Evolutionary conservation across 2,113 vertebrate genomes (phyloP).

Genomic region (Oxygymnocypris stewartii): DNA sequence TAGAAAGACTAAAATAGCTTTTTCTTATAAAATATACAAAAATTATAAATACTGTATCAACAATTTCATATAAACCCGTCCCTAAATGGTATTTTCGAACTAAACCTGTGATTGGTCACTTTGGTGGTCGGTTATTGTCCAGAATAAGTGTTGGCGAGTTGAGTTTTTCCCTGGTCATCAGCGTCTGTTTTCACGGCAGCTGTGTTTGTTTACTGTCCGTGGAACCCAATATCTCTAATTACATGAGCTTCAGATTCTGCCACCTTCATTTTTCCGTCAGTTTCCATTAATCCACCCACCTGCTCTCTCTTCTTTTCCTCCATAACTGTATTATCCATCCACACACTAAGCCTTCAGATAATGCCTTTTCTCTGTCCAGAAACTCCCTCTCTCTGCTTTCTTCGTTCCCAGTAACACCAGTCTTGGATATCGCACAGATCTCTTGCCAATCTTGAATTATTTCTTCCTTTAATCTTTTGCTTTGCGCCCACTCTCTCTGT

Average conservation of each 20-base stretch:
- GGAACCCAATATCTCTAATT: constrained; percentile 34
- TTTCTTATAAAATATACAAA: too few species aligned
- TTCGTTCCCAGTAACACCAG: background rate
- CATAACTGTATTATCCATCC: constrained; percentile 22
- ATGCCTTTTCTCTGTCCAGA: constrained; percentile 17
- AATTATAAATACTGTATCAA: background rate
- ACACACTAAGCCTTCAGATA: constrained; percentile 43
- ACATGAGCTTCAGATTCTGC: constrained; percentile 31
- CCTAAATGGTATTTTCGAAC: background rate
- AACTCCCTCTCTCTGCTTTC: background rate
- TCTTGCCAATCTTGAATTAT: constrained; percentile 21
- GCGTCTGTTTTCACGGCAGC: background rate
- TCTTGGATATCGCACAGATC: background rate
- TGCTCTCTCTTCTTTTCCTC: constrained; percentile 29
- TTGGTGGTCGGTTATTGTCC: background rate
- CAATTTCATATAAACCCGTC: background rate
- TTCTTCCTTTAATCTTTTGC: background rate
- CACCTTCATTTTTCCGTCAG: constrained; percentile 36
- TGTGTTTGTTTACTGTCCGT: constrained; percentile 21
- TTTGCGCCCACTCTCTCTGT: background rate
- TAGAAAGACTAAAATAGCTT: too few species aligned
- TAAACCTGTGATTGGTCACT: background rate
- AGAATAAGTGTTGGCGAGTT: background rate
- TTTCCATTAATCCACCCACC: constrained; percentile 34
- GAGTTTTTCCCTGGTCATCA: background rate